A percentile compares a stretch with the other conserved stretches of the same genome.
phyloP scores from a whole-genome alignment of 2,113 vertebrate genomes.

The Etheostoma spectabile region DNA sequence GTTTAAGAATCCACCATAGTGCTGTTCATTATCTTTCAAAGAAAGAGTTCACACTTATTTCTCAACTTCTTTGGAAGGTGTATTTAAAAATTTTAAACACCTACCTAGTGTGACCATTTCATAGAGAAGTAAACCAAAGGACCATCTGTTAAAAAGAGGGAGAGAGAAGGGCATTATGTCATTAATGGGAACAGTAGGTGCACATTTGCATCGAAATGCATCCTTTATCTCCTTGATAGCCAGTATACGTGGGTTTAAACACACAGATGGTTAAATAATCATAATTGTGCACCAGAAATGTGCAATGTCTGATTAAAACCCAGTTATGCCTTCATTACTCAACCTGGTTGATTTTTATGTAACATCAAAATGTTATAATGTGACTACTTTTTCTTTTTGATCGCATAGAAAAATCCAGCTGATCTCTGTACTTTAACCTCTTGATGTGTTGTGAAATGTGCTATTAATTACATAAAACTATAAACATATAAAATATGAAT shows the following conservation, averaged over 20 bases:
- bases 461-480: neutral
- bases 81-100: slow-evolving; percentile 26
- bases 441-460: neutral
- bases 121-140: slow-evolving; percentile 93
- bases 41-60: no score
- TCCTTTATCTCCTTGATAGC: neutral
- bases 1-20: no score
- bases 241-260: neutral
- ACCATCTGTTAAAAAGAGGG: slow-evolving; percentile 88
- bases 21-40: no score
- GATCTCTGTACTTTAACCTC: neutral
- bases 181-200: neutral
- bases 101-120: slow-evolving; percentile 95
- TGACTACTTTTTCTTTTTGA: neutral
- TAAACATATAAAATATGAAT: neutral
- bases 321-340: neutral
- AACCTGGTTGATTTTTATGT: neutral
- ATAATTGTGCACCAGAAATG: neutral
- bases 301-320: neutral
- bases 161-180: neutral
- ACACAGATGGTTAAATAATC: neutral
- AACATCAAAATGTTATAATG: neutral
- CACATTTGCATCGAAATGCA: neutral
- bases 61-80: neutral
- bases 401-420: neutral